Evolutionary conservation across 1,140 invertebrate species (phyloP).

Genomic region (Anoplolepis gracilipes): DNA sequence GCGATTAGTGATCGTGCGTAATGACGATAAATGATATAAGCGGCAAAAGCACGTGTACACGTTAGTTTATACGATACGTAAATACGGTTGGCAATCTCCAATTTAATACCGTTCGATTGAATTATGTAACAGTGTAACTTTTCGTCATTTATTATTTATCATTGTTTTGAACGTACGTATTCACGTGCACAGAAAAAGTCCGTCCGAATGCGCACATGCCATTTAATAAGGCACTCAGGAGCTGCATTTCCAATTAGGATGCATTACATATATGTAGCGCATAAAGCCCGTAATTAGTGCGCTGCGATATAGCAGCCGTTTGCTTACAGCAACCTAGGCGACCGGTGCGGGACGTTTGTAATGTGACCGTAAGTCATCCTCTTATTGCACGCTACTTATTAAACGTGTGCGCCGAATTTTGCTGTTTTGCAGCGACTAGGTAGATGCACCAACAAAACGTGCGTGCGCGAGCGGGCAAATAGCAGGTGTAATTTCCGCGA

Average conservation of each 20-base stretch:
- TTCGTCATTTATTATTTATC: constrained; percentile 40
- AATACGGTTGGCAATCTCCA: constrained; percentile 37
- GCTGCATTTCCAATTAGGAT: constrained; percentile 53
- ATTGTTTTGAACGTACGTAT: no score
- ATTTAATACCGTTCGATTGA: constrained; percentile 27
- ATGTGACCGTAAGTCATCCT: constrained; percentile 48
- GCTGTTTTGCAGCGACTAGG: constrained; percentile 11
- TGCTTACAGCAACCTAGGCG: neutral
- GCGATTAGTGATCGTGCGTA: constrained; percentile 20
- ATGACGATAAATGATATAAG: constrained; percentile 50
- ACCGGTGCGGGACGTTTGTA: constrained; percentile 27
- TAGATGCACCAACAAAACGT: constrained; percentile 5
- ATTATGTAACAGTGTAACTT: neutral
- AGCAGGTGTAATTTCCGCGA: constrained; percentile 17
- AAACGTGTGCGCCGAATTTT: constrained; percentile 27
- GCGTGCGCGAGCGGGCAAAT: neutral
- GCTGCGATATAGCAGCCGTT: constrained; percentile 6
- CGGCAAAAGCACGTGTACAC: constrained; percentile 18
- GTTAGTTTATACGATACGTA: constrained; percentile 13
- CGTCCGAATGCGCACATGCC: neutral
- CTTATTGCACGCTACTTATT: constrained; percentile 49
- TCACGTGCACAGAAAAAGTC: constrained; percentile 8
- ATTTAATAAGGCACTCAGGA: constrained; percentile 52
- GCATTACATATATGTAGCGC: constrained; percentile 22
- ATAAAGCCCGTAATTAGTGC: constrained; percentile 52